Evolutionary conservation across 2,888 invertebrate genomes (phyloP).

Genomic region (Lissocephala sabroskyi): DNA sequence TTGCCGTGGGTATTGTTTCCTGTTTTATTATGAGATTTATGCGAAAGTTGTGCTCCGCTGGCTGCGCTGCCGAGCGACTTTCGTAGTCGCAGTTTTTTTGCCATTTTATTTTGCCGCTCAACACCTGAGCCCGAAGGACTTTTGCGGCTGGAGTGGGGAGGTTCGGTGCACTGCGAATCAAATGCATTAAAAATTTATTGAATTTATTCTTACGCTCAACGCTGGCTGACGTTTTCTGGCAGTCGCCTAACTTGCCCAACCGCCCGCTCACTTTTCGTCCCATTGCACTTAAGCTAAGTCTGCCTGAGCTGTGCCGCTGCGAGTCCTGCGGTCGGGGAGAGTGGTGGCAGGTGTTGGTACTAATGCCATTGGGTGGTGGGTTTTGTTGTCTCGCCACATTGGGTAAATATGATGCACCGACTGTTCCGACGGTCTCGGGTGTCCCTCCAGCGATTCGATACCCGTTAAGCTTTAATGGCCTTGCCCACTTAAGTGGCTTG

Average conservation of each 20-base stretch:
- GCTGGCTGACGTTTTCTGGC: not conserved
- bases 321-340: not conserved
- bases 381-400: no score
- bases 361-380: conserved; percentile 18
- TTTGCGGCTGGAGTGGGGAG: no score
- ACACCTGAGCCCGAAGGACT: no score
- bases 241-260: conserved; percentile 17
- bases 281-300: conserved; percentile 50
- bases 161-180: conserved; percentile 13
- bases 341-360: conserved; percentile 13
- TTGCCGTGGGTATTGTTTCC: conserved; percentile 1
- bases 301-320: conserved; percentile 13
- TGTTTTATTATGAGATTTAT: conserved; percentile 25
- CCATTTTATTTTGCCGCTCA: no score
- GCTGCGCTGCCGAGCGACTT: conserved; percentile 25
- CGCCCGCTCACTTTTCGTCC: conserved; percentile 7
- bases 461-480: no score
- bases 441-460: no score
- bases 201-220: no score
- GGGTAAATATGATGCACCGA: no score
- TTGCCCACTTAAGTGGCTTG: no score
- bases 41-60: conserved; percentile 35
- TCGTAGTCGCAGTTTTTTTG: no score
- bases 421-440: no score
- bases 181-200: conserved; percentile 53